phyloP scores from a whole-genome alignment of 2,113 vertebrate genomes.

The Lanius collurio region DNA sequence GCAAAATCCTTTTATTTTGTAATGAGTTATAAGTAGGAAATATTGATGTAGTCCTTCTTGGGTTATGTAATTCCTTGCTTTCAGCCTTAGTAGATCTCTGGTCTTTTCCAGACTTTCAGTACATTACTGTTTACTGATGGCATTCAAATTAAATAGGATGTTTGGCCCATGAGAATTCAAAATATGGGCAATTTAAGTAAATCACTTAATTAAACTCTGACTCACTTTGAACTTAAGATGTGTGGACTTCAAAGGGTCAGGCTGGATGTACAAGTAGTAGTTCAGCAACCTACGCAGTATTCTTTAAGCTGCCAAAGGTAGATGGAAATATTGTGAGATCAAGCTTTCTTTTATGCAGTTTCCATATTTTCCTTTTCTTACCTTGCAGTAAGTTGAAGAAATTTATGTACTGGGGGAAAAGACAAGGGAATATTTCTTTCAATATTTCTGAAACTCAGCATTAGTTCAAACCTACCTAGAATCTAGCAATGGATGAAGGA shows the following conservation, averaged over 20 bases:
- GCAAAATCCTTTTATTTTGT: not conserved
- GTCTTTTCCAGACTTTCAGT: not conserved
- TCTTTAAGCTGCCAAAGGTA: conserved; percentile 20
- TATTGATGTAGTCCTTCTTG: not conserved
- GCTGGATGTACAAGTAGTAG: not conserved
- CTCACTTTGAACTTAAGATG: not conserved
- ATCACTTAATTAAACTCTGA: conserved; percentile 17
- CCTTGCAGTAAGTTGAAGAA: not conserved
- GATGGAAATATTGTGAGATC: not conserved
- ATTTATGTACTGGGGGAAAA: not conserved
- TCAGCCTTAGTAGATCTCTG: not conserved
- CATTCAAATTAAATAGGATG: not conserved
- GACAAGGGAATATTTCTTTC: not conserved
- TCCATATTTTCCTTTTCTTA: not conserved
- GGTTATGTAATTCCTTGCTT: not conserved
- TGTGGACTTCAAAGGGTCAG: conserved; percentile 12
- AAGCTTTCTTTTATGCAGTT: not conserved
- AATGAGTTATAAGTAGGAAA: not conserved
- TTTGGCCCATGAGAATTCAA: conserved; percentile 27
- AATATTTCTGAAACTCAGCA: not conserved
- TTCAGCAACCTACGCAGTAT: not conserved
- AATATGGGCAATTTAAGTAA: conserved; percentile 5
- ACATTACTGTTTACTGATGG: not conserved
- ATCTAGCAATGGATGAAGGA: not conserved
- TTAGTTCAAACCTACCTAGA: not conserved